Evolutionary conservation across 1,140 invertebrate species (phyloP).

Genomic region (Brachionus koreanus): DNA sequence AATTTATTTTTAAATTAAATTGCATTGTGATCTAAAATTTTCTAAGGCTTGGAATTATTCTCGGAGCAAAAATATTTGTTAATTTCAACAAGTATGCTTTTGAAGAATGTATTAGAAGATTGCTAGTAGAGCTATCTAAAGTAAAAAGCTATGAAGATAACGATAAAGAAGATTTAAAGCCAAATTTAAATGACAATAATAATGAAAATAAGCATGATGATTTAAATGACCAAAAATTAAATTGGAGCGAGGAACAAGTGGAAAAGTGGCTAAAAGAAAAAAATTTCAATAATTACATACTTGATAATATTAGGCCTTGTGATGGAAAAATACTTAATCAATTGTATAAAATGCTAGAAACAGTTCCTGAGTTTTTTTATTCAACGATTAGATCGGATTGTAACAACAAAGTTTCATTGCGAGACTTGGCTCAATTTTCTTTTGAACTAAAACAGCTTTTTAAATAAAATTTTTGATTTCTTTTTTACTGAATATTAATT

Average conservation of each 20-base stretch:
- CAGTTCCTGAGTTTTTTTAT: conserved; percentile 46
- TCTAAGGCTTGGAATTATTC: conserved; percentile 27
- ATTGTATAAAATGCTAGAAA: conserved; percentile 7
- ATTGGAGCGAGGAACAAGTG: conserved; percentile 17
- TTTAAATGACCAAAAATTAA: neutral
- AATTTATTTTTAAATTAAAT: neutral
- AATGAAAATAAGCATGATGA: neutral
- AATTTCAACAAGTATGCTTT: conserved; percentile 19
- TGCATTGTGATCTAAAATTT: neutral
- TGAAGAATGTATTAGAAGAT: conserved; percentile 10
- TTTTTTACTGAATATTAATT: neutral
- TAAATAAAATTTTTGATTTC: neutral
- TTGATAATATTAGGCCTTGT: conserved; percentile 2
- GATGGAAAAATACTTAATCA: conserved; percentile 45
- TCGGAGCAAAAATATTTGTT: conserved; percentile 40
- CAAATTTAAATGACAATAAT: neutral
- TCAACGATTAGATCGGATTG: conserved; percentile 18
- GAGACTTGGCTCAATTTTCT: neutral
- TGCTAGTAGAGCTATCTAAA: neutral
- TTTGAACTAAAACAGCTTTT: conserved; percentile 10
- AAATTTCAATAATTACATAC: neutral
- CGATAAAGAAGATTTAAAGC: neutral
- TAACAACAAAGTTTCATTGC: neutral
- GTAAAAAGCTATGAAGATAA: neutral
- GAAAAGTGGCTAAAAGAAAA: conserved; percentile 1